These are phyloP conservation scores for Lissonota sp. DNA, from an alignment of 2,888 invertebrate species.

Conservation along the genomic window DNA sequence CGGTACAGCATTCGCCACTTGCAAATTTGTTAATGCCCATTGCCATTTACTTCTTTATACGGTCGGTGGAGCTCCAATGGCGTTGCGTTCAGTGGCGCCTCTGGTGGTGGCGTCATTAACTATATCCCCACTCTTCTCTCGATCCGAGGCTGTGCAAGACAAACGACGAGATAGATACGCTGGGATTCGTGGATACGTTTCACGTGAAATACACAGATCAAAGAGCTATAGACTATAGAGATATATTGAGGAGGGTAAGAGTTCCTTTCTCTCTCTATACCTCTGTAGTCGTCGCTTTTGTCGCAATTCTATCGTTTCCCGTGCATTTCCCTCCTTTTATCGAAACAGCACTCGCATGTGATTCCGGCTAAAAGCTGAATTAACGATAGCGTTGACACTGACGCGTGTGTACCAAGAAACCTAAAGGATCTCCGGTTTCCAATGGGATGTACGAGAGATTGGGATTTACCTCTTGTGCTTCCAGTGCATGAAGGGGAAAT, in stretches of 20 bases:
- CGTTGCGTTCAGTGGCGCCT: neutral
- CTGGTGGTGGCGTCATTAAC: conserved; percentile 31
- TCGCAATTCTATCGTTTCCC: conserved; percentile 25
- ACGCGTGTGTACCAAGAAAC: conserved; percentile 10
- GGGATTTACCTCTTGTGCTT: conserved; percentile 3
- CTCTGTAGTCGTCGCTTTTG: conserved; percentile 43
- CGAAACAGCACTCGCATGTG: conserved; percentile 4
- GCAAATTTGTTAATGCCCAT: conserved; percentile 48
- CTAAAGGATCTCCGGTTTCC: conserved; percentile 47
- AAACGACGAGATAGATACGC: conserved; percentile 14
- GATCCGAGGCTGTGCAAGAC: conserved; percentile 8
- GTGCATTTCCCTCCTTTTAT: conserved; percentile 11
- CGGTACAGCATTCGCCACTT: conserved; percentile 40
- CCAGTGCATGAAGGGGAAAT: too few relatives aligned
- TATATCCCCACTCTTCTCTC: conserved; percentile 4
- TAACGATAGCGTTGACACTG: conserved; percentile 65
- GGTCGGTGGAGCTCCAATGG: too few relatives aligned
- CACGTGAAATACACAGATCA: conserved; percentile 53
- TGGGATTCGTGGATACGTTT: conserved; percentile 52
- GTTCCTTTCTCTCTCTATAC: neutral
- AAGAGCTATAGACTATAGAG: conserved; percentile 31
- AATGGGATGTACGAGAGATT: neutral
- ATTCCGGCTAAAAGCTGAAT: conserved; percentile 53
- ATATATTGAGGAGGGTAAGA: too few relatives aligned
- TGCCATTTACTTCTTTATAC: conserved; percentile 47